Base-by-base conservation (phyloP, 2,113 vertebrate genomes). In the Colossoma macropomum region DNA sequence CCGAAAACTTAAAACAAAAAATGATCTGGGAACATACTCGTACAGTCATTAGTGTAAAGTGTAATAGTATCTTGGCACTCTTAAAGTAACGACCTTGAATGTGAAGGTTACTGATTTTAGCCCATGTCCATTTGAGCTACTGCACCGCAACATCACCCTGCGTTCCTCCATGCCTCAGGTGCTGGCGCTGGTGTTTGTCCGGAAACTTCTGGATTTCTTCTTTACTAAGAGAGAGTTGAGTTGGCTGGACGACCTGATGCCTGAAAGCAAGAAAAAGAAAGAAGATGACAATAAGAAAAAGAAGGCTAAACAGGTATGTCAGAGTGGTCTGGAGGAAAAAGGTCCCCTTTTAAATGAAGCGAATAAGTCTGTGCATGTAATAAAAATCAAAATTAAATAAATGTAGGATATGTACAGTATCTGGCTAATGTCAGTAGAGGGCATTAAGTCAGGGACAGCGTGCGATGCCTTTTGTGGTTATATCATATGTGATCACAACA, bases 241-340 rank as follows among this genome's bases (percentile, higher is more conserved):
- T 92, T 99, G 96, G 96, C 94, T 99, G 89, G 98, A 99, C 88
- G 97, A 99, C 91, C 94, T 99, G 84, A 99, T 99, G 88, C 98
- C 98, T 8, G 97, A 99, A 94, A 99, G 96, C 93, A 98, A 98
- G 92, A 99, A 99, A 93, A 99, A 99, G 93, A 98, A 94, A 83
- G 96, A 99, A 71, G 97, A 99, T n/a, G 96, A 98, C 92, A 96
- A 98, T 90, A 98, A 98, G 94, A 82, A 76, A 19, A 97, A 98
- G 87, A 90, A 89, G 84, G 95, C 95, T 82, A 96, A 96, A 88
- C 96, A 96, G 93, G 96, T 96, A 27, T 8, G 10, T 45, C 41
- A 45, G 5, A 45, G 34, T 3, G 34, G 34, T n/a, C n/a, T n/a
- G n/a, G 54, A 9, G 16, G 17, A 52, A 30, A 1, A 25, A 23